Evolutionary conservation across 2,113 vertebrate species (phyloP).

Genomic region (Piprites chloris): DNA sequence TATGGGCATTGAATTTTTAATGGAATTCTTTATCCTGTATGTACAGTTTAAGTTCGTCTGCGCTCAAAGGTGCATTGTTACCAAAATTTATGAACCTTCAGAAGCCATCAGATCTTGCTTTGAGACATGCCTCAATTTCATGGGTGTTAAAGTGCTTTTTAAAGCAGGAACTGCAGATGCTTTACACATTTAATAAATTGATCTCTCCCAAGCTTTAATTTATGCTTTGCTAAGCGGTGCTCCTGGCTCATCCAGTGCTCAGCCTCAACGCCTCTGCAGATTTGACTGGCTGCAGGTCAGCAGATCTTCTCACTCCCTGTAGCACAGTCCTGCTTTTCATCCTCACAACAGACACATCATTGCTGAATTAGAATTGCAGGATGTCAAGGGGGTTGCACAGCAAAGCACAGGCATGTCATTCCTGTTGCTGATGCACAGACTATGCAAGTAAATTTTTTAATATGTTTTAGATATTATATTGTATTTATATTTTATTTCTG

Average conservation of each 20-base stretch:
- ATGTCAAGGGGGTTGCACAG: neutral
- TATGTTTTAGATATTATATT: too few species aligned
- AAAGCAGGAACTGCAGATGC: neutral
- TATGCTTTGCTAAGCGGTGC: neutral
- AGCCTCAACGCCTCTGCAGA: neutral
- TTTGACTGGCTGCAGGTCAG: constrained; percentile 26
- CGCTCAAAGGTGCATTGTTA: neutral
- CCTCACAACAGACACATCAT: neutral
- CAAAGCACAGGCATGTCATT: neutral
- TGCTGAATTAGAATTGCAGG: neutral
- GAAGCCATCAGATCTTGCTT: neutral
- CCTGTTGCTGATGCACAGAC: neutral
- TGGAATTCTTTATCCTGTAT: neutral
- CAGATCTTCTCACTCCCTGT: neutral
- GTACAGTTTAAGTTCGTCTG: neutral
- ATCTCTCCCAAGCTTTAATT: constrained; percentile 30
- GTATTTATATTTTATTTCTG: too few species aligned
- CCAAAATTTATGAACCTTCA: neutral
- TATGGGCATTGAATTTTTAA: neutral
- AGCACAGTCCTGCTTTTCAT: neutral
- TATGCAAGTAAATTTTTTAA: neutral
- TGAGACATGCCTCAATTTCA: neutral
- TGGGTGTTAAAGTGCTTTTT: neutral
- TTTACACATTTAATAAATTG: neutral
- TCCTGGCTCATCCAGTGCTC: neutral